Conservation (phyloP, 2,113 vertebrate species). For the Euleptes europaea region DNA sequence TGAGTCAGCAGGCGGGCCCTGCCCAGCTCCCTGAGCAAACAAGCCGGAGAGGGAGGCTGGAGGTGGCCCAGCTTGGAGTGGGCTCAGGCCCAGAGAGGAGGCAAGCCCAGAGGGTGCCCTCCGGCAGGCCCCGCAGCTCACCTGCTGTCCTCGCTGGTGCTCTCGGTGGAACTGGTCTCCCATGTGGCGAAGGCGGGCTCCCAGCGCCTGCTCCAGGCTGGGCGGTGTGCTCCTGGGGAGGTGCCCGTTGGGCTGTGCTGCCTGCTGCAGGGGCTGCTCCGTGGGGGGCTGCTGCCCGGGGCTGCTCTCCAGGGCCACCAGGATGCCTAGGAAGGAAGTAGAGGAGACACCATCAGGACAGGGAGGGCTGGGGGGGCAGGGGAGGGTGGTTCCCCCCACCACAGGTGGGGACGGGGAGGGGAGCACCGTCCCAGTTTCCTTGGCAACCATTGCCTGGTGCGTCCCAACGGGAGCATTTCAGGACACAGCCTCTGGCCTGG, state of each 20-base stretch:
- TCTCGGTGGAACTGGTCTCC: slow-evolving; percentile 30
- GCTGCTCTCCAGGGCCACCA: background rate
- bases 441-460: background rate
- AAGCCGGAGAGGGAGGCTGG: background rate
- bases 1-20: background rate
- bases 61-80: too few relatives aligned
- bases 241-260: background rate
- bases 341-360: background rate
- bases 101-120: background rate
- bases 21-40: background rate
- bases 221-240: background rate
- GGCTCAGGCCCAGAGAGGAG: too few relatives aligned
- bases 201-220: slow-evolving; percentile 5
- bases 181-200: slow-evolving; percentile 12
- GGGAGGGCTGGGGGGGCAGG: background rate
- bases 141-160: background rate
- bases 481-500: background rate
- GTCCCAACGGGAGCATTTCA: background rate
- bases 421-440: background rate
- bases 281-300: background rate
- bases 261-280: background rate
- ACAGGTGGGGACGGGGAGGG: background rate
- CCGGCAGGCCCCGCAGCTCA: too few relatives aligned
- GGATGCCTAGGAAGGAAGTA: background rate
- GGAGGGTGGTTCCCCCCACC: background rate